Evolutionary conservation across 2,113 vertebrate genomes (phyloP), one percentile per base, ranked within the genome.

Genomic region (Neotoma lepida): DNA sequence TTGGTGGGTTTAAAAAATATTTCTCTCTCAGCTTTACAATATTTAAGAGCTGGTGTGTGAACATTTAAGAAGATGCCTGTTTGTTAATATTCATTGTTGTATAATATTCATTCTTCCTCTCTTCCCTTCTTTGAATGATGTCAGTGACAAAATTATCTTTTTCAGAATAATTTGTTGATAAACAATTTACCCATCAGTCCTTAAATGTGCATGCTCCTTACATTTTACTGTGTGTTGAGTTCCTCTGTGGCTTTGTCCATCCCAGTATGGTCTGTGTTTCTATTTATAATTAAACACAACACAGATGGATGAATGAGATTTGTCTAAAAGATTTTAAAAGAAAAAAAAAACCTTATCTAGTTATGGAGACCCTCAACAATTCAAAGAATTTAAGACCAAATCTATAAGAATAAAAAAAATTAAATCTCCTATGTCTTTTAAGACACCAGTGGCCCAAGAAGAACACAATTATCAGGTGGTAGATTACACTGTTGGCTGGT

Each of bases 401-500:
- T 97, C 96, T 44, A 95, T 97, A 92, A 85, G 87, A 96, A 97
- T 97, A 93, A 78, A 56, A 95, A 92, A 94, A 96, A 96, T 92
- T 78, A 78, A 88, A 30, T 56, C 41, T 76, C 61, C 91, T 96
- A 89, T 94, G 56, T 78, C 58, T 95, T 93, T 68, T 28, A 90
- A 90, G 70, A 91, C 86, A 95, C 94, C 70, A 94, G 78, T 95
- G 93, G 95, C 88, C 90, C 81, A 90, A 96, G 88, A 97, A 94
- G 97, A 97, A 97, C 92, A 91, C 97, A 98, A 97, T 97, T 98
- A 98, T 96, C 96, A 97, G 97, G 97, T 97, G 97, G 96, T 97
- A 97, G 96, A 97, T 98, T 98, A 97, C 95, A 71, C 97, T 96
- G 94, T 95, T 98, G 97, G 93, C 96, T 98, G 97, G 97, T 98